Conservation (phyloP, 2,888 invertebrate genomes). For the Nysson spinosus region DNA sequence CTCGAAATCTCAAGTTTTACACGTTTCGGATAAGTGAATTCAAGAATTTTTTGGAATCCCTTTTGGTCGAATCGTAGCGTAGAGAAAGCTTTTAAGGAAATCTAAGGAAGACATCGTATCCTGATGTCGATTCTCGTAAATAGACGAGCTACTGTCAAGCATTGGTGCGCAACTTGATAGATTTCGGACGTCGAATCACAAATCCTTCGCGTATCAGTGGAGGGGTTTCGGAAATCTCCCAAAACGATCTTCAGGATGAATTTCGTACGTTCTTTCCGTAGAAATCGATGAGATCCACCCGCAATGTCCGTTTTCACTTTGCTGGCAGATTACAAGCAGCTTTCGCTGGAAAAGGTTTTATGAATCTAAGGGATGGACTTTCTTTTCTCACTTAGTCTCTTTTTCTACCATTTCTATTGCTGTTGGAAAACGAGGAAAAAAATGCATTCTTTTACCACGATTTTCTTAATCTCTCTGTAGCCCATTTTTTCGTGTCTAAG, state of each 20-base stretch:
- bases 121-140: not conserved
- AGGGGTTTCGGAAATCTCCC: constrained; percentile 36
- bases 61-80: no score
- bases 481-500: no score
- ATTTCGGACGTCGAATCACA: constrained; percentile 32
- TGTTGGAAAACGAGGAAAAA: no score
- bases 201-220: constrained; percentile 30
- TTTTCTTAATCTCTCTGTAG: no score
- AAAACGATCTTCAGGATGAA: constrained; percentile 45
- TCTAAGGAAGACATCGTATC: not conserved
- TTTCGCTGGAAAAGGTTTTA: constrained; percentile 34
- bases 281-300: constrained; percentile 42
- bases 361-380: constrained; percentile 19
- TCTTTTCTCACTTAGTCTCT: not conserved
- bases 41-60: no score
- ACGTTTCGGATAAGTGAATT: not conserved
- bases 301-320: constrained; percentile 64
- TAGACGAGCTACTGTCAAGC: not conserved
- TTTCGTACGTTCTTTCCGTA: constrained; percentile 30
- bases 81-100: no score
- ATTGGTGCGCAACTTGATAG: constrained; percentile 10
- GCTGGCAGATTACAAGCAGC: constrained; percentile 56
- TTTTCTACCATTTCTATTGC: not conserved
- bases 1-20: no score
- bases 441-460: no score